Evolutionary conservation across 2,113 vertebrate genomes (phyloP), one percentile per base, ranked within the genome.

Genomic region (Himantopus leucocephalus): DNA sequence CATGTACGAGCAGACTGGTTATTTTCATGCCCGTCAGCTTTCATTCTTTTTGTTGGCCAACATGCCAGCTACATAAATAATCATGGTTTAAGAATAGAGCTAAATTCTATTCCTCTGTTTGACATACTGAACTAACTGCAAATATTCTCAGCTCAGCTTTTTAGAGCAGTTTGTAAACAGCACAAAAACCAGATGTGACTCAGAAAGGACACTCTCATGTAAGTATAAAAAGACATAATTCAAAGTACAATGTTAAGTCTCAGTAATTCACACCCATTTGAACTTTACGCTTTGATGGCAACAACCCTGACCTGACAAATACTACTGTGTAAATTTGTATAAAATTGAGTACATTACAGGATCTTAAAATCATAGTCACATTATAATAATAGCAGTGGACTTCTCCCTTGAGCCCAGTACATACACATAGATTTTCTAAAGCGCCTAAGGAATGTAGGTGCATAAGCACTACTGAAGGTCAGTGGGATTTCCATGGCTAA

Each of bases 1-100:
- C 72, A 41, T 47, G 63, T 74, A 59, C 0, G 1, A 91, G 45
- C 56, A 94, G 75, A 76, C 76, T 82, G 43, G 50, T 48, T 84
- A 81, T 79, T 92, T 94, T 81, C 87, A 91, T 85, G 85, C 70
- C 86, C 37, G 2, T 70, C 66, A 85, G 85, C 77, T 89, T 94
- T 90, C 85, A 90, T 94, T 95, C 87, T 94, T 91, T 94, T 72
- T 72, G 29, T 85, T 83, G 82, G 94, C 91, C 90, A 94, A 92
- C 77, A 90, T 50, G 94, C 83, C 85, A 93, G 68, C 29, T 67
- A 89, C 78, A 92, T 85, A 96, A 95, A 97, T 86, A 97, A 96
- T 78, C 76, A 58, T 63, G 32, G 92, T 90, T 98, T 96, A 96
- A 96, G 95, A 97, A 97, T 47, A 97, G 96, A 97, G 72, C 67